Conservation (phyloP, 2,888 invertebrate species). For the Oligia strigilis region DNA sequence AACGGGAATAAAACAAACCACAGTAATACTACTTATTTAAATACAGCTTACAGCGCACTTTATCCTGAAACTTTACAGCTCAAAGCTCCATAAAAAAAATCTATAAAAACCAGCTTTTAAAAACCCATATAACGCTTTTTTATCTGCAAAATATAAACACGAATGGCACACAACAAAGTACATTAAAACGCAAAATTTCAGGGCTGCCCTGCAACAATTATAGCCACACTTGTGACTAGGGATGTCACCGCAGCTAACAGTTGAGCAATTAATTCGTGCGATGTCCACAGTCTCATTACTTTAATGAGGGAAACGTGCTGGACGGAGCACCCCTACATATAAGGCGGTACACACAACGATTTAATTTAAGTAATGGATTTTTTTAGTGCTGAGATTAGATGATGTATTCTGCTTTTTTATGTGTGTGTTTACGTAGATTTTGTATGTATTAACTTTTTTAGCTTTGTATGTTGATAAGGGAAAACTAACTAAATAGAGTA, state of each 20-base stretch:
- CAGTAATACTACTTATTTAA: slow-evolving; percentile 32
- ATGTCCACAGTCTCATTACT: slow-evolving; percentile 81
- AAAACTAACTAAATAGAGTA: not conserved
- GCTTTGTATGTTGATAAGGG: slow-evolving; percentile 8
- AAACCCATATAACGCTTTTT: slow-evolving; percentile 38
- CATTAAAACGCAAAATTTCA: slow-evolving; percentile 61
- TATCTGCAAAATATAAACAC: slow-evolving; percentile 49
- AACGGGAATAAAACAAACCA: slow-evolving; percentile 5
- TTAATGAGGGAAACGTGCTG: slow-evolving; percentile 81
- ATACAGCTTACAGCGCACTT: slow-evolving; percentile 32
- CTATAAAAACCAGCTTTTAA: slow-evolving; percentile 37
- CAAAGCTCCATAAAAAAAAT: slow-evolving; percentile 35
- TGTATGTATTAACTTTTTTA: not conserved
- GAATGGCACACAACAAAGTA: slow-evolving; percentile 50
- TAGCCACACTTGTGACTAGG: slow-evolving; percentile 58
- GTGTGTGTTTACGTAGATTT: not conserved
- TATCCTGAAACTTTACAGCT: slow-evolving; percentile 32
- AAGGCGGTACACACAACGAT: slow-evolving; percentile 55
- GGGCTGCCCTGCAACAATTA: slow-evolving; percentile 59
- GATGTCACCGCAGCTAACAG: slow-evolving; percentile 64
- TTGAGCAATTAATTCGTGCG: slow-evolving; percentile 81
- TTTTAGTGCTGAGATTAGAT: slow-evolving; percentile 48
- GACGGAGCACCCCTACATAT: slow-evolving; percentile 68
- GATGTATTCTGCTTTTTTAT: slow-evolving; percentile 27
- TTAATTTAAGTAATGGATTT: slow-evolving; percentile 52